Evolutionary conservation across 1,140 invertebrate species (phyloP), one percentile per base, ranked within the genome.

Genomic region (Rhagoletis pomonella): DNA sequence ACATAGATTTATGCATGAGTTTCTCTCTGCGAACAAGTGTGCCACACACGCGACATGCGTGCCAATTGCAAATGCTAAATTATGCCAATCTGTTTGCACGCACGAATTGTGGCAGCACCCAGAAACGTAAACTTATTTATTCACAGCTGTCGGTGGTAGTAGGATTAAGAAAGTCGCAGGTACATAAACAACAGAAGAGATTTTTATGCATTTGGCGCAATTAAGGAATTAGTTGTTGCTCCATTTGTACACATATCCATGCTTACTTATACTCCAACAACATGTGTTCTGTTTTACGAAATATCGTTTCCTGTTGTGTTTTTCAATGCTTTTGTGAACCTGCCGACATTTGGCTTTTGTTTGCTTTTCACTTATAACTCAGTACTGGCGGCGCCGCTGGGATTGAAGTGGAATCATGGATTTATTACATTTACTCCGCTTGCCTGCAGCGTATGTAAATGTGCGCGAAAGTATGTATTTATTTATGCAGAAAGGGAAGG

Each of bases 361-460:
- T 17, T 17, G 4, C 14, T 55, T 10, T 81, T 55, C 5, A n/a
- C 55, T 81, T 4, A 55, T 10, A 55, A 4, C 1, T 42, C 47
- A 9, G 39, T 73, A 12, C 4, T 12, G 29, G 65, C 67, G 67
- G 39, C 42, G 39, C 10, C 17, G 42, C 17, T 44, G 67, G 73
- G 47, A 81, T 81, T 81, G 17, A 12, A 29, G 47, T 17, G 73
- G 73, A 55, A 81, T 14, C 73, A 81, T 81, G 47, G 73, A 81
- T 81, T 81, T 81, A 81, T 81, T 81, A 55, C 73, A 81, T 12
- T 81, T 81, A 81, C 50, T 44, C 73, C 12, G n/a, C 2, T 4
- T 50, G 73, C 47, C 47, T 55, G 73, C 67, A 47, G n/a, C 69
- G 17, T 77, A 50, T 50, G 44, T 10, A 47, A 77, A 50, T 77